Percentiles rank a stretch among this genome's conserved stretches.
phyloP scores from a whole-genome alignment of 2,113 vertebrate species.

The Camelus dromedarius region DNA sequence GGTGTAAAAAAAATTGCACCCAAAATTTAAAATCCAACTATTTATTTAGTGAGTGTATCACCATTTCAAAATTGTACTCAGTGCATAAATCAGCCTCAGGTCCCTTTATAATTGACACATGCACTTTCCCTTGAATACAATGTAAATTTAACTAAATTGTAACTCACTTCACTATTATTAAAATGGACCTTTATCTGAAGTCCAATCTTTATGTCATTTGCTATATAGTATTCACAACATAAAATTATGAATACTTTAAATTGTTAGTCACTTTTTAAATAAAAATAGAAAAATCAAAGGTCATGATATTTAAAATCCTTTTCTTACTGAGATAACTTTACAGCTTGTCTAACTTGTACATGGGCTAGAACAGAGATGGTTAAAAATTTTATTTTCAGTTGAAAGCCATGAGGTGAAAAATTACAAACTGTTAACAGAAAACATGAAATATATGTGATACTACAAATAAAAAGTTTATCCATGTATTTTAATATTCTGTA shows the following conservation, averaged over 20 bases:
- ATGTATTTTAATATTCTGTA: background rate
- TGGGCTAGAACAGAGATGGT: background rate
- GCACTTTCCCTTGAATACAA: background rate
- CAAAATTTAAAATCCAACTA: conserved; percentile 53
- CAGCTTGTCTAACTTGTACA: background rate
- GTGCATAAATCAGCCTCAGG: conserved; percentile 38
- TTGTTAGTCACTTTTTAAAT: background rate
- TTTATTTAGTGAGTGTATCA: conserved; percentile 57
- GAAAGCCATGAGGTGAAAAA: background rate
- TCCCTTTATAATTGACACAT: conserved; percentile 66
- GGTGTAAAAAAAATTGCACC: background rate
- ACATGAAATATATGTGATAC: background rate
- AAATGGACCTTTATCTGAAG: background rate
- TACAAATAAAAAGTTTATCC: background rate
- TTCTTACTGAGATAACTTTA: conserved; percentile 18
- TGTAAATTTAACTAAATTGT: conserved; percentile 47
- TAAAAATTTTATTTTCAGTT: background rate
- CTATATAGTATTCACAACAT: background rate
- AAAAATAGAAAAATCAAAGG: background rate
- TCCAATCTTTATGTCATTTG: background rate
- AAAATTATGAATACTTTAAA: conserved; percentile 29
- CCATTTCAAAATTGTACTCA: conserved; percentile 50
- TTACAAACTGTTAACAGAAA: background rate
- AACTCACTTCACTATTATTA: background rate
- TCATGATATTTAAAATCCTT: conserved; percentile 19